phyloP scores from a whole-genome alignment of 2,888 invertebrate genomes.

The Megaustenia siamemsis region DNA sequence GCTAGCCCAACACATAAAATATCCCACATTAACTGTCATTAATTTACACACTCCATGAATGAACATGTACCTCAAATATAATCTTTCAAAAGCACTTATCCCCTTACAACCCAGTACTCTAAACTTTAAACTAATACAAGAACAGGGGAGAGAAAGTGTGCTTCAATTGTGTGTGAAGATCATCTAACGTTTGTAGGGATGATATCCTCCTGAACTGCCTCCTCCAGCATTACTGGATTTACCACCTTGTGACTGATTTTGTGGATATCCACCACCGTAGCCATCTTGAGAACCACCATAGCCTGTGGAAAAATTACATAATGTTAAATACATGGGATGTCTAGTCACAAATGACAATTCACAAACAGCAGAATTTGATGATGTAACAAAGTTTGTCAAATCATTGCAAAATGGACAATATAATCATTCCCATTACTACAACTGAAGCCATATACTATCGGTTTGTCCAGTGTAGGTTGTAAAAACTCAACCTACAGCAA shows the following conservation, averaged over 20 bases:
- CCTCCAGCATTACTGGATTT: slow-evolving; percentile 28
- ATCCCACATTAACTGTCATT: too few relatives aligned
- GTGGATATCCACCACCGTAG: slow-evolving; percentile 34
- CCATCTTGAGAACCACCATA: slow-evolving; percentile 40
- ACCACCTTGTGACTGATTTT: slow-evolving; percentile 38
- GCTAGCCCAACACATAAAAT: too few relatives aligned
- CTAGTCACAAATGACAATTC: too few relatives aligned
- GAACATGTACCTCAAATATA: too few relatives aligned
- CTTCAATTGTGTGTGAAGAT: background rate
- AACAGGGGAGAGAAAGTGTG: background rate
- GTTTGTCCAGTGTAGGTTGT: too few relatives aligned
- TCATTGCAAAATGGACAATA: too few relatives aligned
- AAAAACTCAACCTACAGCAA: too few relatives aligned
- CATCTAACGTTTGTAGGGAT: slow-evolving; percentile 49
- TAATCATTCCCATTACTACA: too few relatives aligned
- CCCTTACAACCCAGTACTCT: background rate
- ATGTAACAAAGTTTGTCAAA: too few relatives aligned
- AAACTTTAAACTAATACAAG: background rate
- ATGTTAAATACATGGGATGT: background rate
- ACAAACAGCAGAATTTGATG: too few relatives aligned
- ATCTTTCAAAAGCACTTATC: background rate
- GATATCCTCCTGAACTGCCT: slow-evolving; percentile 40
- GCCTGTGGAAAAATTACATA: background rate
- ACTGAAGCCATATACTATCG: too few relatives aligned
- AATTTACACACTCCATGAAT: too few relatives aligned